phyloP scores from a whole-genome alignment of 1,140 invertebrate genomes.

The Lithobius niger region DNA sequence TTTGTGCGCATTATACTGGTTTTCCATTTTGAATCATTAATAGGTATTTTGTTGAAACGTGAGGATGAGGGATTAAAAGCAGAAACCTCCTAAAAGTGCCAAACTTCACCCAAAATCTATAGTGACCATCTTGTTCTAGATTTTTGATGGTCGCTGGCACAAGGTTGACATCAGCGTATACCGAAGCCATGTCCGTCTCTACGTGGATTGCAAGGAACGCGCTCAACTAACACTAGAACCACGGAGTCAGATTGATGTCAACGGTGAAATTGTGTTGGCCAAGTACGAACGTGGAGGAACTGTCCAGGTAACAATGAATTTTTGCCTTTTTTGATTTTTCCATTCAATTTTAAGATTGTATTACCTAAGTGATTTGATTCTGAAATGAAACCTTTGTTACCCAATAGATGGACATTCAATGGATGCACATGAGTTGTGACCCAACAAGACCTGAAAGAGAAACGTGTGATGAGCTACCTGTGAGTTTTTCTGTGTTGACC shows the following conservation, averaged over 20 bases:
- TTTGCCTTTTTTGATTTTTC: neutral
- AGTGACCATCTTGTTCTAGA: constrained; percentile 38
- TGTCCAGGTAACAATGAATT: constrained; percentile 47
- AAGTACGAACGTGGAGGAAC: constrained; percentile 39
- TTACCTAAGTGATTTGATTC: too few species aligned
- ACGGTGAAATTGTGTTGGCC: constrained; percentile 50
- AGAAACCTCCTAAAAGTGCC: too few species aligned
- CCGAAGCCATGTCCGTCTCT: constrained; percentile 47
- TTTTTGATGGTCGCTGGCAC: constrained; percentile 65
- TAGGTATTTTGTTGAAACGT: too few species aligned
- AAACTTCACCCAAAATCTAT: too few species aligned
- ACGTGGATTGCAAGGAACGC: constrained; percentile 50
- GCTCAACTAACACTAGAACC: constrained; percentile 35
- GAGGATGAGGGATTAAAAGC: too few species aligned
- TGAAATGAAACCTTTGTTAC: constrained; percentile 8
- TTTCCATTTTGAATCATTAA: too few species aligned
- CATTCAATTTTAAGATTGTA: too few species aligned
- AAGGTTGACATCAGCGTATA: constrained; percentile 62
- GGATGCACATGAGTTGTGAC: constrained; percentile 65
- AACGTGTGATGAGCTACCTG: constrained; percentile 50
- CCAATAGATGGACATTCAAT: constrained; percentile 58
- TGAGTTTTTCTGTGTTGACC: too few species aligned
- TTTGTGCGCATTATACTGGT: too few species aligned
- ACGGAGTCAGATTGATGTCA: constrained; percentile 45
- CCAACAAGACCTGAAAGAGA: constrained; percentile 51